phyloP scores from a whole-genome alignment of 2,888 invertebrate genomes.

The Oligia strigilis region DNA sequence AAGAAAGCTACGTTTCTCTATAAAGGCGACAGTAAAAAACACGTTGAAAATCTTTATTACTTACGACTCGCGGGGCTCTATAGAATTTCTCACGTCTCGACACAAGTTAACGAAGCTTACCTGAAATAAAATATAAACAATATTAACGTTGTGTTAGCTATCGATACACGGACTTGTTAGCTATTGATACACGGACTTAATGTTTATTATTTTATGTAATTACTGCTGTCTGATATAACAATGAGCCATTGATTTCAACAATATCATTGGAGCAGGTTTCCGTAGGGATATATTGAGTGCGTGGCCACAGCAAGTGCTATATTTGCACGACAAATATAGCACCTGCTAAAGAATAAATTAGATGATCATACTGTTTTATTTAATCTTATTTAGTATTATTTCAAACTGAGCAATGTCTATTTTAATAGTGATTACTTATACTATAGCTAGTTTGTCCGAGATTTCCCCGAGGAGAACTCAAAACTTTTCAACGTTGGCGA shows the following conservation, averaged over 20 bases:
- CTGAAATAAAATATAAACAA: conserved; percentile 67
- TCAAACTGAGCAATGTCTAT: neutral
- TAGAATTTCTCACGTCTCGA: conserved; percentile 74
- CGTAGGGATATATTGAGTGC: conserved; percentile 20
- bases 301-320: conserved; percentile 17
- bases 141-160: conserved; percentile 46
- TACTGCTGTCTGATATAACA: conserved; percentile 34
- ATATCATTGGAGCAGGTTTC: conserved; percentile 25
- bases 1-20: conserved; percentile 61
- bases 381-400: neutral
- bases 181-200: conserved; percentile 17
- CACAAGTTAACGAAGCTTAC: conserved; percentile 66
- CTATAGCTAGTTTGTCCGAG: neutral
- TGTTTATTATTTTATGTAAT: conserved; percentile 30
- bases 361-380: conserved; percentile 10
- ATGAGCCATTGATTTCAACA: conserved; percentile 41
- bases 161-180: conserved; percentile 17
- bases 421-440: neutral
- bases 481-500: neutral
- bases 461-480: neutral
- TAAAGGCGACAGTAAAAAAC: conserved; percentile 61
- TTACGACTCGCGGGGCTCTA: conserved; percentile 64
- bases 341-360: conserved; percentile 14
- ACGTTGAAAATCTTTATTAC: conserved; percentile 71
- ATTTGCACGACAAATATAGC: conserved; percentile 16